phyloP scores from a whole-genome alignment of 2,797 vertebrate species.

The Vireo griseus region DNA sequence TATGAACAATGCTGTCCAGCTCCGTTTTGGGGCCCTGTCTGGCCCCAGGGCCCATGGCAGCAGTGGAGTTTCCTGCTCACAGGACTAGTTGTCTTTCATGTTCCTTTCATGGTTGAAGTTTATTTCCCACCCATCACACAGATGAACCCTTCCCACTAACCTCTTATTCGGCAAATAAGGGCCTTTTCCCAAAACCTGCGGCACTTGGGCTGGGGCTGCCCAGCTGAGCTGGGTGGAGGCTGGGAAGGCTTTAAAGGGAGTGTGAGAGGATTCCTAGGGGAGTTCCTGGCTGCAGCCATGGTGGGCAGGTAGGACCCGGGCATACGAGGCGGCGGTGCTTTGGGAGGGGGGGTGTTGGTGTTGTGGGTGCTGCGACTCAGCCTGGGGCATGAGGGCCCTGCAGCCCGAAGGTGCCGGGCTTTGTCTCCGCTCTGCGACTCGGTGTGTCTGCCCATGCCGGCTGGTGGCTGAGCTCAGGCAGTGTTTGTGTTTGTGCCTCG shows the following conservation, averaged over 20 bases:
- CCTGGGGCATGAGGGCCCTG: accelerated
- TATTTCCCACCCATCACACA: not conserved
- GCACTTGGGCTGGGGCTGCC: not conserved
- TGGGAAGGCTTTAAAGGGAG: not conserved
- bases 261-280: accelerated
- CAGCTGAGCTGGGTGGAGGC: not conserved
- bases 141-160: not conserved
- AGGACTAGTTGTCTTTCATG: not conserved
- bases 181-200: not conserved
- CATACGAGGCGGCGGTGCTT: accelerated
- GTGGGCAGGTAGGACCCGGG: accelerated
- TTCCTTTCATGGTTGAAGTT: not conserved
- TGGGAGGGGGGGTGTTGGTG: not conserved
- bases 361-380: accelerated
- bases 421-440: not conserved
- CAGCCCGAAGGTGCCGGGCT: accelerated
- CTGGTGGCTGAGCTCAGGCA: not conserved
- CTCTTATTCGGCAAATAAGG: not conserved
- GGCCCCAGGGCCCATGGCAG: no score
- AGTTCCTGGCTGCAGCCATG: accelerated
- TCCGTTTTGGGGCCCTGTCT: not conserved
- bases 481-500: accelerated
- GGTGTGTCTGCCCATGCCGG: accelerated
- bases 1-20: not conserved
- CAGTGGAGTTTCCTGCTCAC: not conserved